Conservation (phyloP, 2,113 vertebrate species). For the Coptodon bakossiorum region DNA sequence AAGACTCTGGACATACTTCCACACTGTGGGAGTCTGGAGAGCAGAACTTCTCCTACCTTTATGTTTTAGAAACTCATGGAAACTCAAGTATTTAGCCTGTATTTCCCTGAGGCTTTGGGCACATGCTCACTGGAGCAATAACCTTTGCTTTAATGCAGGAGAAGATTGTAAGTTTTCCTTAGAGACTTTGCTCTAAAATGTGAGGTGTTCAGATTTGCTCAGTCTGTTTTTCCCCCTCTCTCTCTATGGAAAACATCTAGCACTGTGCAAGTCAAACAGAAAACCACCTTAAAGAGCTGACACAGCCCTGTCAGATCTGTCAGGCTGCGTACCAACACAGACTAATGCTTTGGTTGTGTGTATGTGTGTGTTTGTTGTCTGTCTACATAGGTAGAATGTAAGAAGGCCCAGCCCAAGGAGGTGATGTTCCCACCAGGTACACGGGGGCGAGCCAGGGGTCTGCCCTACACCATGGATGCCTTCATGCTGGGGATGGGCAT, state of each 20-base stretch:
- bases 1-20: conserved; percentile 3
- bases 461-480: conserved; percentile 97
- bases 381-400: conserved; percentile 96
- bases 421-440: conserved; percentile 98
- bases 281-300: conserved; percentile 55
- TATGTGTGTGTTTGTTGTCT: conserved; percentile 36
- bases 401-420: conserved; percentile 99
- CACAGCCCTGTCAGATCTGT: conserved; percentile 65
- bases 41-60: conserved; percentile 31
- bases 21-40: conserved; percentile 12
- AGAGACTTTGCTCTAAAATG: conserved; percentile 52
- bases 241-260: conserved; percentile 51
- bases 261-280: conserved; percentile 59
- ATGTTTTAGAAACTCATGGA: conserved; percentile 50
- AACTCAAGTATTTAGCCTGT: conserved; percentile 54
- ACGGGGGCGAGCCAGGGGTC: conserved; percentile 87
- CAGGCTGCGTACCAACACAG: conserved; percentile 40
- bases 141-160: conserved; percentile 62
- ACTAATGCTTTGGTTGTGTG: conserved; percentile 55
- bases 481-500: conserved; percentile 99
- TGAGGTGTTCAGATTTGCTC: conserved; percentile 54
- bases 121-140: conserved; percentile 62
- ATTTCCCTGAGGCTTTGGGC: conserved; percentile 55
- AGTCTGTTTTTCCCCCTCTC: conserved; percentile 11
- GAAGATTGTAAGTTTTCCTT: conserved; percentile 63